Percentiles rank a stretch among this genome's conserved stretches.
phyloP scores from a whole-genome alignment of 2,113 vertebrate genomes.

The Coryphaenoides rupestris region DNA sequence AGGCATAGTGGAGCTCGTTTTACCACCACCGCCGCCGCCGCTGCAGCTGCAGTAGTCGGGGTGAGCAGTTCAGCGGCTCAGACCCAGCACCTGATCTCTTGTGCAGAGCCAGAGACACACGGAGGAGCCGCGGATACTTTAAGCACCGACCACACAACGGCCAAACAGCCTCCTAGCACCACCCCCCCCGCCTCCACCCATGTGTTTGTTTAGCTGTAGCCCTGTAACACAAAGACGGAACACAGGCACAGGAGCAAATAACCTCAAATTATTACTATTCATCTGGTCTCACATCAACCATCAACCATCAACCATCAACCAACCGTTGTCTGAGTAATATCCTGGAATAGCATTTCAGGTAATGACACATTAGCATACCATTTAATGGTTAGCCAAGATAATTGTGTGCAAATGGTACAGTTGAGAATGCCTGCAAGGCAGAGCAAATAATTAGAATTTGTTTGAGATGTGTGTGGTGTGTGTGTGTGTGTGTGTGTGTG shows the following conservation, averaged over 20 bases:
- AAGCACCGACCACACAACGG: neutral
- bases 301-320: no score
- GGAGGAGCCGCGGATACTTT: neutral
- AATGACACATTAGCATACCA: constrained; percentile 45
- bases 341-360: constrained; percentile 20
- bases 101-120: neutral
- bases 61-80: neutral
- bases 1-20: neutral
- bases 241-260: no score
- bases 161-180: no score
- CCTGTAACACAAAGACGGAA: no score
- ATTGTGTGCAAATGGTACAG: constrained; percentile 50
- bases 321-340: no score
- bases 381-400: constrained; percentile 44
- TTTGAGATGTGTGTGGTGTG: neutral
- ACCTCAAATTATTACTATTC: no score
- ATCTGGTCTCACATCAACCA: no score
- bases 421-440: constrained; percentile 31
- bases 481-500: neutral
- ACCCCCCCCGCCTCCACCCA: no score
- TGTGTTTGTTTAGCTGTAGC: no score
- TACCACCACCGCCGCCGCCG: neutral
- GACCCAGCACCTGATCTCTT: neutral
- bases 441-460: neutral
- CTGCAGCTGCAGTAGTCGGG: no score